phyloP scores from a whole-genome alignment of 2,888 invertebrate genomes.

The Junonia oenone region DNA sequence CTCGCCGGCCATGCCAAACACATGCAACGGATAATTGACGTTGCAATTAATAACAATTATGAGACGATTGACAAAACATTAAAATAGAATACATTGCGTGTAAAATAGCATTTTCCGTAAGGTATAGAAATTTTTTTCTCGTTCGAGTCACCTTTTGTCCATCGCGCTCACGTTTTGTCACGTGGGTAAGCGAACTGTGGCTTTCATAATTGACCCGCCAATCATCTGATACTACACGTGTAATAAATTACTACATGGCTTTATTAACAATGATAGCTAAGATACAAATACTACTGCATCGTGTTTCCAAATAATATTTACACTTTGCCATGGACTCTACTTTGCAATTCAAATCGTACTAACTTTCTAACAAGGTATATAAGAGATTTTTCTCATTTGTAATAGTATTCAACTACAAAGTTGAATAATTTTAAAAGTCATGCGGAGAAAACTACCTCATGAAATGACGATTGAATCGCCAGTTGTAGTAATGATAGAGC shows the following conservation, averaged over 20 bases:
- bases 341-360: too few relatives aligned
- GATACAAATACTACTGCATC: not conserved
- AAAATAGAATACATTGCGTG: slow-evolving; percentile 73
- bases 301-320: not conserved
- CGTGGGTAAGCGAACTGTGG: slow-evolving; percentile 55
- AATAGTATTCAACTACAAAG: not conserved
- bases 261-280: not conserved
- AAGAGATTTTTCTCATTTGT: not conserved
- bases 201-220: slow-evolving; percentile 57
- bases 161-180: slow-evolving; percentile 54
- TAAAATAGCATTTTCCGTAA: slow-evolving; percentile 63
- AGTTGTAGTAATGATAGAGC: slow-evolving; percentile 25
- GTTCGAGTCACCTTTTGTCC: slow-evolving; percentile 55
- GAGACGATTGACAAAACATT: slow-evolving; percentile 69
- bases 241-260: slow-evolving; percentile 11
- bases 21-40: slow-evolving; percentile 51
- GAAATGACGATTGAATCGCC: slow-evolving; percentile 16
- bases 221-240: slow-evolving; percentile 55
- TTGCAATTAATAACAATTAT: slow-evolving; percentile 63
- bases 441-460: slow-evolving; percentile 6
- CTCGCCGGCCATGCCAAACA: slow-evolving; percentile 28
- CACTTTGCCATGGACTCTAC: too few relatives aligned
- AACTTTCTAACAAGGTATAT: not conserved
- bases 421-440: not conserved
- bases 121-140: slow-evolving; percentile 56